phyloP scores from a whole-genome alignment of 2,797 vertebrate species.

The Sternotherus odoratus region DNA sequence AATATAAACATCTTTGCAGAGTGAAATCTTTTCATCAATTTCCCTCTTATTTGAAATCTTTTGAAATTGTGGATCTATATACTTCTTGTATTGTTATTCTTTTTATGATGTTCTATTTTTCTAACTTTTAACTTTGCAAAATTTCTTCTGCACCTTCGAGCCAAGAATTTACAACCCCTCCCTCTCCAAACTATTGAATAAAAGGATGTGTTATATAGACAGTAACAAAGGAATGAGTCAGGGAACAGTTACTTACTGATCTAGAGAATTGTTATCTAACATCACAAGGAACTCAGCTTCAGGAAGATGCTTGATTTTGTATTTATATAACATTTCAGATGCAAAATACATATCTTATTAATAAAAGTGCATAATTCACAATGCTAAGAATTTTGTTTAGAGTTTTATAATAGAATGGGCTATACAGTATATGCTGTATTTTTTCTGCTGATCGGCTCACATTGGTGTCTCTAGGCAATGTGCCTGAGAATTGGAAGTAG shows the following conservation, averaged over 20 bases:
- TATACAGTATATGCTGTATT: background rate
- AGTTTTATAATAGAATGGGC: background rate
- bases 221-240: slow-evolving; percentile 46
- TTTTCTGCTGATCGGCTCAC: background rate
- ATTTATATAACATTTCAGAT: background rate
- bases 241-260: slow-evolving; percentile 54
- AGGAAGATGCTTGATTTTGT: background rate
- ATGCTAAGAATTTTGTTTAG: background rate
- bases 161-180: slow-evolving; percentile 1
- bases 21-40: slow-evolving; percentile 37
- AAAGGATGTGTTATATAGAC: slow-evolving; percentile 54
- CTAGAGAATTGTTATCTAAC: slow-evolving; percentile 39
- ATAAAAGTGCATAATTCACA: background rate
- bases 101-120: background rate
- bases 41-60: slow-evolving; percentile 32
- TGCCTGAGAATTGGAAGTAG: background rate
- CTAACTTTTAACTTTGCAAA: slow-evolving; percentile 55
- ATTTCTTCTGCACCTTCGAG: background rate
- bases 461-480: background rate
- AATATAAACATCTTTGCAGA: slow-evolving; percentile 26
- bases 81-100: slow-evolving; percentile 37
- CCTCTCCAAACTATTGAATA: slow-evolving; percentile 29
- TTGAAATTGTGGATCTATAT: background rate
- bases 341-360: background rate
- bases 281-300: background rate